phyloP scores from a whole-genome alignment of 2,888 invertebrate genomes.

The Pseudeuparius sepicola region DNA sequence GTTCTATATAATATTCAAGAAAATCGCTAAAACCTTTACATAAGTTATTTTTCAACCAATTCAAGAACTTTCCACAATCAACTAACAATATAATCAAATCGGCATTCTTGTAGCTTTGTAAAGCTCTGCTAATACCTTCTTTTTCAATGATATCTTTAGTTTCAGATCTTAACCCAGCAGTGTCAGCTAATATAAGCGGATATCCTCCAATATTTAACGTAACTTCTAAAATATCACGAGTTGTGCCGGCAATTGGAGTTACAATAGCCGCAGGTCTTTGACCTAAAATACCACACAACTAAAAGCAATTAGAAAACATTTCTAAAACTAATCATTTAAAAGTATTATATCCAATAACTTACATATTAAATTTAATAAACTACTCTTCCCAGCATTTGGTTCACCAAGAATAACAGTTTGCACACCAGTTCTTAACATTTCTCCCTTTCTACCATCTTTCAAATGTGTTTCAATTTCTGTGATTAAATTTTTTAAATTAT shows the following conservation, averaged over 20 bases:
- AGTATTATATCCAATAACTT: slow-evolving; percentile 23
- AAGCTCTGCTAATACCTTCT: slow-evolving; percentile 45
- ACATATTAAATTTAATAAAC: slow-evolving; percentile 66
- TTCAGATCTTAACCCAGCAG: slow-evolving; percentile 61
- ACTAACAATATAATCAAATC: slow-evolving; percentile 30
- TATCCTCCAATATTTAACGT: slow-evolving; percentile 65
- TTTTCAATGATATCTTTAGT: slow-evolving; percentile 59
- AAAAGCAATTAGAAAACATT: too few species aligned
- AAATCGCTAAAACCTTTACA: slow-evolving; percentile 30
- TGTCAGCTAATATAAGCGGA: slow-evolving; percentile 71
- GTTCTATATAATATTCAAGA: slow-evolving; percentile 32
- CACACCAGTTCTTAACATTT: slow-evolving; percentile 63
- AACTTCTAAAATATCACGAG: slow-evolving; percentile 72
- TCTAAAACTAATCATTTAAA: slow-evolving; percentile 10
- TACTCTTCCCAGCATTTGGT: slow-evolving; percentile 86
- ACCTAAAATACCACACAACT: slow-evolving; percentile 37
- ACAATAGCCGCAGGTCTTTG: slow-evolving; percentile 74
- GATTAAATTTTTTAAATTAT: slow-evolving; percentile 37
- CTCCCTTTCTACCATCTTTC: slow-evolving; percentile 58
- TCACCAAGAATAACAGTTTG: slow-evolving; percentile 68
- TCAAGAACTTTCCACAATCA: slow-evolving; percentile 26
- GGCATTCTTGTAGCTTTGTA: slow-evolving; percentile 25
- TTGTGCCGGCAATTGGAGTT: slow-evolving; percentile 73
- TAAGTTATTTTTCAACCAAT: slow-evolving; percentile 24
- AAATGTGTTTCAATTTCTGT: slow-evolving; percentile 49